phyloP scores from a whole-genome alignment of 2,888 invertebrate genomes.

The Gibbula magus region DNA sequence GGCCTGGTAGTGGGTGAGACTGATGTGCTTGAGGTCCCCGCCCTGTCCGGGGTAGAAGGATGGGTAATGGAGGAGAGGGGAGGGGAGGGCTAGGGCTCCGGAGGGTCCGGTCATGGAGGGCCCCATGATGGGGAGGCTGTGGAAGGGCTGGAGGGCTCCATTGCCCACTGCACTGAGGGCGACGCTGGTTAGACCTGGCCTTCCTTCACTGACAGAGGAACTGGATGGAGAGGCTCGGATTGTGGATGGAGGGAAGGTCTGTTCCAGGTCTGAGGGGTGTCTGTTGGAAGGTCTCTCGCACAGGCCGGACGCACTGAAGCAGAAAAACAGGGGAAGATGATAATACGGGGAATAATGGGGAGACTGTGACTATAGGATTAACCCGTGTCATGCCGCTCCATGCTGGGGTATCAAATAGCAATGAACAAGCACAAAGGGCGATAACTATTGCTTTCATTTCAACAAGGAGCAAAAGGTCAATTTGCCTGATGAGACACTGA shows the following conservation, averaged over 20 bases:
- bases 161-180: slow-evolving; percentile 42
- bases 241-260: not conserved
- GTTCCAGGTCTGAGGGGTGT: not conserved
- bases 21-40: slow-evolving; percentile 46
- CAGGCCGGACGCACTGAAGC: slow-evolving; percentile 26
- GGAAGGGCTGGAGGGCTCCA: slow-evolving; percentile 43
- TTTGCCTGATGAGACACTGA: slow-evolving; percentile 22
- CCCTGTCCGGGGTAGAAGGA: slow-evolving; percentile 44
- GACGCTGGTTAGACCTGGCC: slow-evolving; percentile 43
- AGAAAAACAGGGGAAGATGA: not conserved
- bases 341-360: not conserved
- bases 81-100: slow-evolving; percentile 41
- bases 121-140: slow-evolving; percentile 42
- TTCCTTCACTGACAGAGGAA: slow-evolving; percentile 33
- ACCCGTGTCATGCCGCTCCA: not conserved
- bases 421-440: slow-evolving; percentile 23
- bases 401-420: not conserved
- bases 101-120: slow-evolving; percentile 32
- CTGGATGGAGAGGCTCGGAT: slow-evolving; percentile 6
- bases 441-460: slow-evolving; percentile 13
- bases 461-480: slow-evolving; percentile 7
- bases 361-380: not conserved
- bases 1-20: slow-evolving; percentile 50
- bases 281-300: slow-evolving; percentile 7
- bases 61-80: slow-evolving; percentile 58